A percentile compares a stretch with the other conserved stretches of the same genome.
Conservation (phyloP, 2,797 vertebrate species). For the Erethizon dorsatum region DNA sequence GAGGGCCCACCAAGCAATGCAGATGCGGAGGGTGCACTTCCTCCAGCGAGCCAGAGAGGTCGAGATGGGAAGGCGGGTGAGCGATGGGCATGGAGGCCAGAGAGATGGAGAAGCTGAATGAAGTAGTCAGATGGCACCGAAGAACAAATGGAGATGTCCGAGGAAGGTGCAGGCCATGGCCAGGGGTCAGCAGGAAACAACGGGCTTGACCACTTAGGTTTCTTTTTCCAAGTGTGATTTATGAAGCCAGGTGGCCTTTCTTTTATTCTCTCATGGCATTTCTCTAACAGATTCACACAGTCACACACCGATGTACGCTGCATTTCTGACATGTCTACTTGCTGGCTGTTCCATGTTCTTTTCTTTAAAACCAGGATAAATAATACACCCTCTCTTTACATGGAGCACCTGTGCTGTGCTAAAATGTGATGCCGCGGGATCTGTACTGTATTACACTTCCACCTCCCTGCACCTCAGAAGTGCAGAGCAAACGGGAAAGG, state of each 20-base stretch:
- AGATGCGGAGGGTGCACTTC: not conserved
- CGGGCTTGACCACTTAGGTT: too few relatives aligned
- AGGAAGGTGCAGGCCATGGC: not conserved
- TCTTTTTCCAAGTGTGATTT: not conserved
- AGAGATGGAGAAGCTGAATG: not conserved
- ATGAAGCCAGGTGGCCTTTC: too few relatives aligned
- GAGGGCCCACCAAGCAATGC: not conserved
- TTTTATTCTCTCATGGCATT: too few relatives aligned
- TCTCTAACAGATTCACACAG: not conserved
- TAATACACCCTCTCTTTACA: not conserved
- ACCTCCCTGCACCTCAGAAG: not conserved
- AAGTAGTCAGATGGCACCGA: not conserved
- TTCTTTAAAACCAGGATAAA: not conserved
- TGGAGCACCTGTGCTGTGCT: not conserved
- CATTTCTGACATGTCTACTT: not conserved
- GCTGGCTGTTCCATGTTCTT: too few relatives aligned
- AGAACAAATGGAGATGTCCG: not conserved
- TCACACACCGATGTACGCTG: not conserved
- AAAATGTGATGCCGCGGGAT: fast-evolving
- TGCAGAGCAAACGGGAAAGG: not conserved
- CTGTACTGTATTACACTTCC: too few relatives aligned
- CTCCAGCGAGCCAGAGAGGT: not conserved
- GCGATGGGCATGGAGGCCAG: not conserved
- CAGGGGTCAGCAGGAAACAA: not conserved
- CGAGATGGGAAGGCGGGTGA: not conserved